Conservation (phyloP, 2,888 invertebrate genomes). For the Morpho achilles region DNA sequence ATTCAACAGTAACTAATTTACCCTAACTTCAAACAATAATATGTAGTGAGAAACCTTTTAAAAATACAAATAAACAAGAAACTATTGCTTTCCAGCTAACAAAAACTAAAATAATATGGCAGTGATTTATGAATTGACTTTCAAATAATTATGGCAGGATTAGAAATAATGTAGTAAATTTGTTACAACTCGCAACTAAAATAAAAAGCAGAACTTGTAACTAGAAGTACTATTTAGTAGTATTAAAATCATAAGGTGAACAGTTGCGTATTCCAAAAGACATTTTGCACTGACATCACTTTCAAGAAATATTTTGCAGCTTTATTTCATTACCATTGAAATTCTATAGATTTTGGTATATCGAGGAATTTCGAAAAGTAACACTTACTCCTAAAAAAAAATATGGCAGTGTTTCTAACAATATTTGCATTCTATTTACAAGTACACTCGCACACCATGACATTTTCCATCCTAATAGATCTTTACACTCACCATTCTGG, state of each 20-base stretch:
- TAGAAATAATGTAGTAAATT: no score
- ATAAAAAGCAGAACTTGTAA: no score
- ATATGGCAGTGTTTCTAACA: conserved; percentile 28
- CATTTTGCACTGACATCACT: no score
- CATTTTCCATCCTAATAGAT: conserved; percentile 1
- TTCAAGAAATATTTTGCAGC: no score
- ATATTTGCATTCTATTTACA: conserved; percentile 12
- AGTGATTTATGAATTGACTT: conserved; percentile 28
- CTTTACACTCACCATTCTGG: conserved; percentile 2
- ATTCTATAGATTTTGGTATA: no score
- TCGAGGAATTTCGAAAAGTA: no score
- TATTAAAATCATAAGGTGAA: no score
- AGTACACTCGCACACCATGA: conserved; percentile 10
- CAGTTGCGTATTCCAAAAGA: no score
- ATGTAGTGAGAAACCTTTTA: conserved; percentile 26
- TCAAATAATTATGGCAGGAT: not conserved
- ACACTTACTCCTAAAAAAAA: not conserved
- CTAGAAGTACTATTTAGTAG: no score
- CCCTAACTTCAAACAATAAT: conserved; percentile 6
- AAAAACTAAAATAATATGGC: conserved; percentile 26
- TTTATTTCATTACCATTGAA: no score
- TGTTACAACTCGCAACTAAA: no score
- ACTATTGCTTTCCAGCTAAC: no score
- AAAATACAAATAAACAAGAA: conserved; percentile 9
- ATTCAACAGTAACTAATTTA: conserved; percentile 14